Evolutionary conservation across 1,140 invertebrate species (phyloP).

Genomic region (Diachasmimorpha longicaudata): DNA sequence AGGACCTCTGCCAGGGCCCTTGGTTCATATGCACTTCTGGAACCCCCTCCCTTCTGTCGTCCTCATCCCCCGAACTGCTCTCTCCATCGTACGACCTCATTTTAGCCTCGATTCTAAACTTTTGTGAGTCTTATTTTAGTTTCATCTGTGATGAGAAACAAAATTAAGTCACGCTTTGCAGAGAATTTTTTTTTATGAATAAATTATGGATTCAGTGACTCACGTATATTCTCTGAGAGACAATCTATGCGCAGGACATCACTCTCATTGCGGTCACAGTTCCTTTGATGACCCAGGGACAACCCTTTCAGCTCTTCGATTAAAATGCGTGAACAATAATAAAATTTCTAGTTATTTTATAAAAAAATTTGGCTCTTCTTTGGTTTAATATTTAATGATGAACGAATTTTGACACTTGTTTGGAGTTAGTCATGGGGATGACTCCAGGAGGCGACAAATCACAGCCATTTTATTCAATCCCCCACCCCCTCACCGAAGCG

Average conservation of each 20-base stretch:
- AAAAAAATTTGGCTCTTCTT: not conserved
- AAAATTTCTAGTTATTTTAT: too few species aligned
- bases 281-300: not conserved
- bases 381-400: not conserved
- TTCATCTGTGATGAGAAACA: not conserved
- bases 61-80: slow-evolving; percentile 59
- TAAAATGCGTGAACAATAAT: not conserved
- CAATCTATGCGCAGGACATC: not conserved
- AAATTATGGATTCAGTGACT: not conserved
- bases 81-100: slow-evolving; percentile 62
- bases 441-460: slow-evolving; percentile 17
- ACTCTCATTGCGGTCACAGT: not conserved
- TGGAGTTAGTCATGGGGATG: not conserved
- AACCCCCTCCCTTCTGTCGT: slow-evolving; percentile 50
- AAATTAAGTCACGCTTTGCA: not conserved
- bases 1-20: slow-evolving; percentile 54
- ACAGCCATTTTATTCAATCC: slow-evolving; percentile 46
- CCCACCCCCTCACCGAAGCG: slow-evolving; percentile 2
- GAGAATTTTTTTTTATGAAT: not conserved
- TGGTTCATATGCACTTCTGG: slow-evolving; percentile 53
- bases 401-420: not conserved
- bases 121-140: not conserved
- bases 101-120: slow-evolving; percentile 9
- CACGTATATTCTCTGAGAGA: not conserved
- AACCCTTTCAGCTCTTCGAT: not conserved